phyloP scores from a whole-genome alignment of 92 coral and sea anemone genomes.

The Zoanthus sociatus region DNA sequence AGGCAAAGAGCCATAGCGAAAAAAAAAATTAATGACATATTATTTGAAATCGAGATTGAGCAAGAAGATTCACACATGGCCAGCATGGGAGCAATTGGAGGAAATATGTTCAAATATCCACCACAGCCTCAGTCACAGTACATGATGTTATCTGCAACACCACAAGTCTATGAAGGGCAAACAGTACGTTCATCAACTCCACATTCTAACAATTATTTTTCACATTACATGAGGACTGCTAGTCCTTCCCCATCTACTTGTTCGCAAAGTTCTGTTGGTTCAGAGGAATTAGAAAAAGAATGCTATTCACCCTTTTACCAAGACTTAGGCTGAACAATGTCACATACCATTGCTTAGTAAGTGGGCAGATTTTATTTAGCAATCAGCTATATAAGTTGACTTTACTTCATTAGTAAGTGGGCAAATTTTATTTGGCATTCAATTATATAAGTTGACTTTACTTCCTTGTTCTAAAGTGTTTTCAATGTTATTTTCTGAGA shows the following conservation, averaged over 20 bases:
- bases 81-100: slow-evolving; percentile 39
- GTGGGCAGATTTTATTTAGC: too few relatives aligned
- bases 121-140: slow-evolving; percentile 42
- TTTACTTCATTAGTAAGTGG: too few relatives aligned
- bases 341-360: too few relatives aligned
- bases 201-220: background rate
- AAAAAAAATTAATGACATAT: slow-evolving; percentile 37
- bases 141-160: slow-evolving; percentile 26
- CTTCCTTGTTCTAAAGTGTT: too few relatives aligned
- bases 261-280: background rate
- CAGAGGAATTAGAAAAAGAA: background rate
- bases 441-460: too few relatives aligned
- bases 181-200: slow-evolving; percentile 1
- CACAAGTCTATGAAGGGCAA: slow-evolving; percentile 30
- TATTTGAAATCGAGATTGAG: slow-evolving; percentile 58
- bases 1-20: slow-evolving; percentile 47
- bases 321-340: background rate
- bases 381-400: too few relatives aligned
- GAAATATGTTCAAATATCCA: slow-evolving; percentile 9
- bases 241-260: slow-evolving; percentile 23
- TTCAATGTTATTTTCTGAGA: too few relatives aligned
- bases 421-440: too few relatives aligned
- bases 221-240: slow-evolving; percentile 6
- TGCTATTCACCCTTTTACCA: background rate
- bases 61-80: slow-evolving; percentile 25